These are phyloP conservation scores for Stenurella melanura DNA, from an alignment of 2,888 invertebrate species.

Conservation along the genomic window DNA sequence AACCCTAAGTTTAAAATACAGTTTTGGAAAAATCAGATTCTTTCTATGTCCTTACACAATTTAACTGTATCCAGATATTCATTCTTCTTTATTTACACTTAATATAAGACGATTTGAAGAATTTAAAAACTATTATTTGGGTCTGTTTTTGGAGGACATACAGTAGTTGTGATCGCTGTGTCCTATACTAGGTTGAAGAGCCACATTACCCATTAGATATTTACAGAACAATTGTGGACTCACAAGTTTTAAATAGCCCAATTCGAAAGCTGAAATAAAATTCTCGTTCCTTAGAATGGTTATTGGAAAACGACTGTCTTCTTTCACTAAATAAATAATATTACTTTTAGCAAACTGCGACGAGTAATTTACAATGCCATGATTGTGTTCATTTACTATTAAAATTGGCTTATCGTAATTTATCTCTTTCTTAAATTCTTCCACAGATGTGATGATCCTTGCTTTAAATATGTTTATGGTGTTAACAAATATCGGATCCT, in stretches of 20 bases:
- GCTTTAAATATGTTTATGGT: conserved; percentile 10
- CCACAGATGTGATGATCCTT: conserved; percentile 42
- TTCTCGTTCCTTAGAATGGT: conserved; percentile 13
- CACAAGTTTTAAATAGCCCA: conserved; percentile 51
- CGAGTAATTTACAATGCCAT: conserved; percentile 39
- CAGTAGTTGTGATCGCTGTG: conserved; percentile 17
- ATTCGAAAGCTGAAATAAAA: conserved; percentile 45
- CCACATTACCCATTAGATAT: not conserved
- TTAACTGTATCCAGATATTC: not conserved
- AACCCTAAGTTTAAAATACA: no score
- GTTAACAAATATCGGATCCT: not conserved
- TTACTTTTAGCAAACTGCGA: conserved; percentile 47
- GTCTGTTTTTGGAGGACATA: not conserved
- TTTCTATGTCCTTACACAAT: not conserved
- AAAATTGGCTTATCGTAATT: conserved; percentile 49
- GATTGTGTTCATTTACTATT: conserved; percentile 50
- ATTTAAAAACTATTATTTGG: not conserved
- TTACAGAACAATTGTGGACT: conserved; percentile 38
- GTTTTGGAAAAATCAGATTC: not conserved
- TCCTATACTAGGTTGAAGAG: not conserved
- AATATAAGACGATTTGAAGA: not conserved
- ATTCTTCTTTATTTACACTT: not conserved
- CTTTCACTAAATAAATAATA: conserved; percentile 48
- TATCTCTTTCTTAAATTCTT: conserved; percentile 46
- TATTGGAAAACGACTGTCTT: conserved; percentile 35